phyloP scores from a whole-genome alignment of 92 coral and sea anemone species.

The Pocillopora grandis region DNA sequence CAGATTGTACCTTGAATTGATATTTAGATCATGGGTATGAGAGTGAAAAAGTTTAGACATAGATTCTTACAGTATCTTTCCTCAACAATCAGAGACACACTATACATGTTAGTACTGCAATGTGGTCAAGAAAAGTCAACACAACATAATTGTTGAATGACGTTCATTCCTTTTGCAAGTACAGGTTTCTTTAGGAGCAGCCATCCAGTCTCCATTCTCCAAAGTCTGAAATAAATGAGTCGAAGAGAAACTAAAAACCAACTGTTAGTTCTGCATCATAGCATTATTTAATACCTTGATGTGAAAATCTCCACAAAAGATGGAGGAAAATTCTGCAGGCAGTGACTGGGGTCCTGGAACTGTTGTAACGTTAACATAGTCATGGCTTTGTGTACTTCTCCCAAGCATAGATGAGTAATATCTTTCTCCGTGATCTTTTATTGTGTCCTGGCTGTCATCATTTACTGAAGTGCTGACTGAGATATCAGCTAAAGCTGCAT shows the following conservation, averaged over 20 bases:
- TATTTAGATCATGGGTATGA: no score
- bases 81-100: no score
- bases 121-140: no score
- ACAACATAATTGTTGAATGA: no score
- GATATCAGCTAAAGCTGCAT: slow-evolving; percentile 13
- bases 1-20: no score
- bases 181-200: no score
- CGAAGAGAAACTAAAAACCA: neutral
- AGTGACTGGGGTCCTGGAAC: slow-evolving; percentile 38
- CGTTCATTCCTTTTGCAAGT: no score
- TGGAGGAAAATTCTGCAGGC: slow-evolving; percentile 33
- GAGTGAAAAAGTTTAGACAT: no score
- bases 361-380: slow-evolving; percentile 32
- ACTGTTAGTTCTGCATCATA: neutral
- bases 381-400: neutral
- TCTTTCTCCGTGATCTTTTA: neutral
- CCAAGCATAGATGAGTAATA: neutral
- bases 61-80: no score
- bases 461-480: slow-evolving; percentile 12
- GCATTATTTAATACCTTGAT: slow-evolving; percentile 43
- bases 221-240: no score
- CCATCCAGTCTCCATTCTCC: no score
- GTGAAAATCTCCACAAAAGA: slow-evolving; percentile 44
- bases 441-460: slow-evolving; percentile 11
- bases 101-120: no score